phyloP scores from a whole-genome alignment of 2,888 invertebrate species.

The Drosophila bunnanda region DNA sequence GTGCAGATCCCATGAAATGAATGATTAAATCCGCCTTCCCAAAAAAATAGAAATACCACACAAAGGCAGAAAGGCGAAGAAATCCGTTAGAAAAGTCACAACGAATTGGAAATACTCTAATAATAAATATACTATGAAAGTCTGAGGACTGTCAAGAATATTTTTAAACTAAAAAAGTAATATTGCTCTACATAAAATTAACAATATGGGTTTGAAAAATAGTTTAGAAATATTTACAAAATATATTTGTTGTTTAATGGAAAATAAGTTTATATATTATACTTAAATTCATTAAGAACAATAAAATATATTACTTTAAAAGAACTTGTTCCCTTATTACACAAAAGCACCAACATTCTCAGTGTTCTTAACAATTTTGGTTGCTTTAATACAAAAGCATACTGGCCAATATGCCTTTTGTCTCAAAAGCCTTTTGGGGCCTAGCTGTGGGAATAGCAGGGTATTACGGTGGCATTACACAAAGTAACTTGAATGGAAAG shows the following conservation, averaged over 20 bases:
- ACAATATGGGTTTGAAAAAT: no score
- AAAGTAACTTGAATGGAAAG: slow-evolving; percentile 22
- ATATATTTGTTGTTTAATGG: neutral
- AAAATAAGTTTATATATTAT: neutral
- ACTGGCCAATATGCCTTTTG: no score
- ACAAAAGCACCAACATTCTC: neutral
- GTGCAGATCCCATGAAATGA: slow-evolving; percentile 64
- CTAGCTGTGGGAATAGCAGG: slow-evolving; percentile 23
- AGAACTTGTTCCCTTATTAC: neutral
- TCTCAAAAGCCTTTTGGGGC: slow-evolving; percentile 15
- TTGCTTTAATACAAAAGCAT: neutral
- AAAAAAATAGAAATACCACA: slow-evolving; percentile 21
- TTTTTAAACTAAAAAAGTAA: neutral
- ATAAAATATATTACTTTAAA: neutral
- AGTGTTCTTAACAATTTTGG: neutral
- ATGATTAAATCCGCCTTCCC: slow-evolving; percentile 43
- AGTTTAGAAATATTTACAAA: no score
- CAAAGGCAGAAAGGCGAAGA: slow-evolving; percentile 21
- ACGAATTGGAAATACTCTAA: slow-evolving; percentile 4
- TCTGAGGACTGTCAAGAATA: rapidly evolving
- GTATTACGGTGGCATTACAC: slow-evolving; percentile 33
- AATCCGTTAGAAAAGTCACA: neutral
- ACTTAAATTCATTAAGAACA: no score
- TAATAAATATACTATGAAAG: neutral
- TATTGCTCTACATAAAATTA: no score